Conservation (phyloP, 1,140 invertebrate species). For the Acromyrmex heyeri region DNA sequence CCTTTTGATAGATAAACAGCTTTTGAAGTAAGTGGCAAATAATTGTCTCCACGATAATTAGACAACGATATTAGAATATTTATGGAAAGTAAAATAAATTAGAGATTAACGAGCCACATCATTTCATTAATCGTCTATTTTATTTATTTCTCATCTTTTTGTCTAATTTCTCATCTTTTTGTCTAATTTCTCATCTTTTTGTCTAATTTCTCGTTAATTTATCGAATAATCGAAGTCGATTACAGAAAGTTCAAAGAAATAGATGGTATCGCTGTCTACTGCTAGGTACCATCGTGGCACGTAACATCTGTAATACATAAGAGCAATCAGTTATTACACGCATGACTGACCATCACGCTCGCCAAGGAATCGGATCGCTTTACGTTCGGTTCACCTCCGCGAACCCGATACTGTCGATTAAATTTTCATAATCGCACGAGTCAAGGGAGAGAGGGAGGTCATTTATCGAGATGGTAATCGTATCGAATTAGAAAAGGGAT, state of each 20-base stretch:
- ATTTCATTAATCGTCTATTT: neutral
- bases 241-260: neutral
- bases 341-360: constrained; percentile 21
- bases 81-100: neutral
- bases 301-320: constrained; percentile 37
- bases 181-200: neutral
- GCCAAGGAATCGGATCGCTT: constrained; percentile 29
- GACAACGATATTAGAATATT: neutral
- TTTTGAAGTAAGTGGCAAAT: neutral
- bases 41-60: constrained; percentile 1
- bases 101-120: neutral
- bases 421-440: constrained; percentile 47
- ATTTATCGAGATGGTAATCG: constrained; percentile 35
- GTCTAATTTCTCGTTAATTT: neutral
- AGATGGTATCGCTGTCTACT: neutral
- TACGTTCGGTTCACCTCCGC: constrained; percentile 12
- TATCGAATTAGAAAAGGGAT: constrained; percentile 17
- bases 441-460: neutral
- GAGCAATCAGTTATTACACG: constrained; percentile 8
- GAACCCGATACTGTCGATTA: constrained; percentile 27
- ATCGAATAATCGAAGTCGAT: neutral
- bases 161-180: neutral
- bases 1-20: neutral
- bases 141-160: neutral
- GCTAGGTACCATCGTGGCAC: neutral